Conservation (phyloP, 2,888 invertebrate species). For the Mellilla xanthometata region DNA sequence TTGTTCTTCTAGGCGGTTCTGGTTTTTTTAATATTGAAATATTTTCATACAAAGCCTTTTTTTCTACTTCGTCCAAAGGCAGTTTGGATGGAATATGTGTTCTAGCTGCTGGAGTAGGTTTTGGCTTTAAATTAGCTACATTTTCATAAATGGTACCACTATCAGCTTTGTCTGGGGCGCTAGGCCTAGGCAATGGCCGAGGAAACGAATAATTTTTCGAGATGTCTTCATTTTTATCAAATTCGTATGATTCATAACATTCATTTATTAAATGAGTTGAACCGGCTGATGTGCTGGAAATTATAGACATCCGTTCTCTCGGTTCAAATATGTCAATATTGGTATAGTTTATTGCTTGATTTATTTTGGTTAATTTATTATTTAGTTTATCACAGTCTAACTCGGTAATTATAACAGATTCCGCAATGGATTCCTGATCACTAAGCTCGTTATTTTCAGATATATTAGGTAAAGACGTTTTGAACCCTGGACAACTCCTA, state of each 20-base stretch:
- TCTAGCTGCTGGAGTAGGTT: constrained; percentile 66
- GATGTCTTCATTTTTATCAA: constrained; percentile 39
- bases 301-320: constrained; percentile 50
- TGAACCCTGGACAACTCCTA: constrained; percentile 74
- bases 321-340: constrained; percentile 65
- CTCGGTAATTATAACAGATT: constrained; percentile 49
- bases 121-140: constrained; percentile 34
- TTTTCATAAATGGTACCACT: constrained; percentile 67
- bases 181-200: constrained; percentile 60
- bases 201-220: constrained; percentile 41
- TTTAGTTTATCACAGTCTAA: constrained; percentile 44
- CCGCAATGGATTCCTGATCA: constrained; percentile 57
- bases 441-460: constrained; percentile 72
- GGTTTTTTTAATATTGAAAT: constrained; percentile 50
- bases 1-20: constrained; percentile 55
- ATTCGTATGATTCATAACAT: constrained; percentile 71
- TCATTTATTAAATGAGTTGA: constrained; percentile 65
- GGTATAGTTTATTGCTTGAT: constrained; percentile 57
- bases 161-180: constrained; percentile 31
- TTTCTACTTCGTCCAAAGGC: constrained; percentile 41
- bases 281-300: constrained; percentile 50
- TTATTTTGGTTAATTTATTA: constrained; percentile 28
- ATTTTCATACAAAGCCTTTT: constrained; percentile 65
- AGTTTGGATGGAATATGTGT: constrained; percentile 57
- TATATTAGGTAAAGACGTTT: constrained; percentile 74